Evolutionary conservation across 2,113 vertebrate genomes (phyloP), one percentile per base, ranked within the genome.

Genomic region (Cygnus buccinator): DNA sequence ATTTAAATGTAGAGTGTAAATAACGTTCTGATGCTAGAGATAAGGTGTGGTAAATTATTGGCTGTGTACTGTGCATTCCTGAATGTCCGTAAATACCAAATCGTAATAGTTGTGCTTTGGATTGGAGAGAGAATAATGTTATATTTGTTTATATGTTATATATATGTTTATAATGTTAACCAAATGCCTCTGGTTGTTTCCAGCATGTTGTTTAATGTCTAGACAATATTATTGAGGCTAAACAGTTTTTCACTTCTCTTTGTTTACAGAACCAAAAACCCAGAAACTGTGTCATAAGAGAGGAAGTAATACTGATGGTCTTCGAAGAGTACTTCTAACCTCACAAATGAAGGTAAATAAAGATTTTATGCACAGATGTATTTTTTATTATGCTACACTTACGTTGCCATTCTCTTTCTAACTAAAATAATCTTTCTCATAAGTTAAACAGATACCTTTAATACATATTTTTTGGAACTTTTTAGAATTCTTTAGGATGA

Each of bases 311-410:
- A 90, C 97, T 35, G 98, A 98, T 55, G 96, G 98, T 55, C 97
- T 99, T 90, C 98, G 98, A 93, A 98, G 99, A 98, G 98, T 98
- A 44, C 98, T 99, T 55, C 97, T 99, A 73, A 98, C 98, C 63
- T 99, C 99, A 81, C 99, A 99, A 97, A 97, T 99, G 89, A 99
- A 99, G 99, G 99, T 99, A 98, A 96, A 82, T 94, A 71, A 68
- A 50, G 12, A 48, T 85, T 57, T 80, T 50, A 50, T 31, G 20
- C 61, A 41, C 35, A 68, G 39, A 17, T 92, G 35, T 28, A 13
- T 92, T 97, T 97, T 97, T 88, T 88, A 67, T 93, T 92, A 81
- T 9, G 31, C 13, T 9, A 55, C 37, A 41, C 55, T 72, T 85
- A 87, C 57, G 20, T 94, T 95, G 86, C 75, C 70, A 9, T 83